phyloP scores from a whole-genome alignment of 2,113 vertebrate species.

The Hypomesus transpacificus region DNA sequence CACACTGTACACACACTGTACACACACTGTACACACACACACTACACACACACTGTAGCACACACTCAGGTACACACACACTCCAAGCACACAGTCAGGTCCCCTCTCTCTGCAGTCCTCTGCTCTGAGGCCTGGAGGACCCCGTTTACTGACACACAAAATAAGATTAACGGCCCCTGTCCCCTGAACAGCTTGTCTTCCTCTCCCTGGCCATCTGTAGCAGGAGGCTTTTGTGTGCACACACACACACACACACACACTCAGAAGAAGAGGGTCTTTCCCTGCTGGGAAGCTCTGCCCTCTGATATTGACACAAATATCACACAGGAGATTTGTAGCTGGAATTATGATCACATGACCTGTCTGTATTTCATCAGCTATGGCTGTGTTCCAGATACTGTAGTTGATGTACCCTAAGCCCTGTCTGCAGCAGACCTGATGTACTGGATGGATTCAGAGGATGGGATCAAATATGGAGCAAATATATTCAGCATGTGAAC shows the following conservation, averaged over 20 bases:
- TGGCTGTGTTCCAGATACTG: no score
- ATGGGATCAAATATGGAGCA: background rate
- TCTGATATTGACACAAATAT: slow-evolving; percentile 5
- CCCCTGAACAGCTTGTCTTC: slow-evolving; percentile 23
- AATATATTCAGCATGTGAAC: no score
- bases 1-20: background rate
- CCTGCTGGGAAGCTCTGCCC: background rate
- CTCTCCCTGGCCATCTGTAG: slow-evolving; percentile 13
- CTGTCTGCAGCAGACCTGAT: background rate
- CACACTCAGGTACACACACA: background rate
- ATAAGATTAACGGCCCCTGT: slow-evolving; percentile 9
- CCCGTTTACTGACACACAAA: slow-evolving; percentile 9
- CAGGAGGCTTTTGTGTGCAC: background rate
- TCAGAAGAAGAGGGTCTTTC: background rate
- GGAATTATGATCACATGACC: background rate
- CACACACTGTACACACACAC: no score
- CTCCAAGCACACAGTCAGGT: background rate
- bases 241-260: slow-evolving; percentile 13
- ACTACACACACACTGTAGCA: no score
- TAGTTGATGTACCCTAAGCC: no score
- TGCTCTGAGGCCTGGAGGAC: background rate
- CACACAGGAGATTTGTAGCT: background rate
- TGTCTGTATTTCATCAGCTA: no score
- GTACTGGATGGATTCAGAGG: background rate
- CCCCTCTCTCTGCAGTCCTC: no score